Conservation (phyloP, 64 coral and sea anemone species). For the Porites australiensis region DNA sequence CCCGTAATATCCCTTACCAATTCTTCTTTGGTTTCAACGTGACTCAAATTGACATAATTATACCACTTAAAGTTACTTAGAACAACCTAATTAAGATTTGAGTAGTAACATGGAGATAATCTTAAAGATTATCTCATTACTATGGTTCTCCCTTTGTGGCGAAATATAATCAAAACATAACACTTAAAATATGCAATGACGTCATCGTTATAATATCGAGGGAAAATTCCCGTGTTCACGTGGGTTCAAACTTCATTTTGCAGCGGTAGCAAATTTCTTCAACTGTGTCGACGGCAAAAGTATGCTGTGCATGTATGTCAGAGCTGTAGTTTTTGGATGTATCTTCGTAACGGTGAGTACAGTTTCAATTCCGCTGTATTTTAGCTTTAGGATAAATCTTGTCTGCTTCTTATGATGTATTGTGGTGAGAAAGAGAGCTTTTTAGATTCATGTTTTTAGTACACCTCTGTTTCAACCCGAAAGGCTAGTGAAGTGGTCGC, state of each 20-base stretch:
- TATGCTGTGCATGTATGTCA: background rate
- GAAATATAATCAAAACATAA: background rate
- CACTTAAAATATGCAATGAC: slow-evolving; percentile 19
- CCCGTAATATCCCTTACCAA: too few relatives aligned
- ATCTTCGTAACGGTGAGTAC: slow-evolving; percentile 18
- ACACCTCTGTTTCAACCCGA: background rate
- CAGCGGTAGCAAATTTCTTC: background rate
- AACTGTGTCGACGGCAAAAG: background rate
- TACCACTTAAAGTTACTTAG: too few relatives aligned
- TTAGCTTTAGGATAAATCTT: background rate
- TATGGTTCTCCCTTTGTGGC: too few relatives aligned
- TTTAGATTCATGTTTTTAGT: background rate
- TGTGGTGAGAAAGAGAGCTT: background rate
- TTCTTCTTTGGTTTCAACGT: too few relatives aligned
- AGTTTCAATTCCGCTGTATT: background rate
- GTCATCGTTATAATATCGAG: background rate
- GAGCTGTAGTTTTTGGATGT: background rate
- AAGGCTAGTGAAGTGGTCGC: background rate
- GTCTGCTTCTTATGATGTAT: background rate
- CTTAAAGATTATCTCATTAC: too few relatives aligned
- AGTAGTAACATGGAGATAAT: too few relatives aligned
- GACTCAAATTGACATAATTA: too few relatives aligned
- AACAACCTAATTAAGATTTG: too few relatives aligned
- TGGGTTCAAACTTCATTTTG: slow-evolving; percentile 22
- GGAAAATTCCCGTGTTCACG: slow-evolving; percentile 33